These are phyloP conservation scores for Autographa pulchrina DNA, from an alignment of 2,888 invertebrate species.

Conservation along the genomic window DNA sequence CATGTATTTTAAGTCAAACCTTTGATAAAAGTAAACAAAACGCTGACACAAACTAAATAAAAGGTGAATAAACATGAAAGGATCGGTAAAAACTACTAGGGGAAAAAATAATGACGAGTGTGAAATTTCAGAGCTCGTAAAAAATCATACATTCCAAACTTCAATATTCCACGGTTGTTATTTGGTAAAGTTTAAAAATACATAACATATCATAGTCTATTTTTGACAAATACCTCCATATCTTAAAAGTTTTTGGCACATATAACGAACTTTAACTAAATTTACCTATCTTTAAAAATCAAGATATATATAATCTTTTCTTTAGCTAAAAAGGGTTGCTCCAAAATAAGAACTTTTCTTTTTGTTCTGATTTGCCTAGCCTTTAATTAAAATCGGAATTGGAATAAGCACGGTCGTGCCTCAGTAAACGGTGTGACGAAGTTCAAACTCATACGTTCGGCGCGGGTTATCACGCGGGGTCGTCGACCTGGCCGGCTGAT, in stretches of 20 bases:
- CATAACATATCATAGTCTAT: too few relatives aligned
- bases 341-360: neutral
- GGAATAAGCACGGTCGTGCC: slow-evolving; percentile 22
- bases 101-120: slow-evolving; percentile 3
- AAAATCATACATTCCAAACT: slow-evolving; percentile 6
- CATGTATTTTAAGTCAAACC: slow-evolving; percentile 15
- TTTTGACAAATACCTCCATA: too few relatives aligned
- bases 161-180: neutral
- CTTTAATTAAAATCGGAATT: slow-evolving; percentile 7
- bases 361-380: slow-evolving; percentile 7
- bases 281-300: neutral
- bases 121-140: neutral
- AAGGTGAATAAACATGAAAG: slow-evolving; percentile 22
- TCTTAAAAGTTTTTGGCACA: too few relatives aligned
- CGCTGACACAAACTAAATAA: slow-evolving; percentile 21
- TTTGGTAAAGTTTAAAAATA: too few relatives aligned
- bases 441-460: slow-evolving; percentile 41
- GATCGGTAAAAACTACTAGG: slow-evolving; percentile 3
- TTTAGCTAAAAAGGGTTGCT: neutral
- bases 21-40: slow-evolving; percentile 8
- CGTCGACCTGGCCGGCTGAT: slow-evolving; percentile 76
- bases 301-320: neutral
- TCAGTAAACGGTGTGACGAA: slow-evolving; percentile 34
- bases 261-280: neutral
- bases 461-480: slow-evolving; percentile 74